Percentiles rank a stretch among this genome's conserved stretches.
phyloP scores from a whole-genome alignment of 2,888 invertebrate species.

The Hesperia comma region DNA sequence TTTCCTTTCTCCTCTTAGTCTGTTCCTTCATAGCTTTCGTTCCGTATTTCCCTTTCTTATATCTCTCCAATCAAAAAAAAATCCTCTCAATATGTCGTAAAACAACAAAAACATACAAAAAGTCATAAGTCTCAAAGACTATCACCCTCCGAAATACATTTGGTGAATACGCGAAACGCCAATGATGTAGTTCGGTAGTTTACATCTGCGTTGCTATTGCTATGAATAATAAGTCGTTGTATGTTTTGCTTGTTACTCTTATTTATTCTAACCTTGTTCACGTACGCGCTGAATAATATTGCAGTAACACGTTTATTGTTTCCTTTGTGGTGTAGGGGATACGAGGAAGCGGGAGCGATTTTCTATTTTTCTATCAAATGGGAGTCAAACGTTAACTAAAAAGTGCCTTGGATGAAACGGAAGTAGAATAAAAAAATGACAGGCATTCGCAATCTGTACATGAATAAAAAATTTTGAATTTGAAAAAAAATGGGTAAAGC shows the following conservation, averaged over 20 bases:
- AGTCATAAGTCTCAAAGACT: background rate
- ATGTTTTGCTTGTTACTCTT: slow-evolving; percentile 29
- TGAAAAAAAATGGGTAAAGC: too few species aligned
- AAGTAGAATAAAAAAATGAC: too few species aligned
- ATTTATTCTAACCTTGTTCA: slow-evolving; percentile 41
- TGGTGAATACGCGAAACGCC: background rate
- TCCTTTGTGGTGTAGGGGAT: slow-evolving; percentile 22
- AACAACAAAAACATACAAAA: background rate
- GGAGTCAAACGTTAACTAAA: too few species aligned
- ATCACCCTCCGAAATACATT: slow-evolving; percentile 1
- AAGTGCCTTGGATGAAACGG: too few species aligned
- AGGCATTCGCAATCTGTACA: too few species aligned
- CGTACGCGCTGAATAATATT: slow-evolving; percentile 44
- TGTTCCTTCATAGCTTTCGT: too few species aligned
- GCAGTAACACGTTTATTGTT: slow-evolving; percentile 43
- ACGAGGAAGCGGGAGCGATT: slow-evolving; percentile 34
- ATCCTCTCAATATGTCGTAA: background rate
- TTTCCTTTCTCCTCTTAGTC: too few species aligned
- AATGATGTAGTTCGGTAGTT: slow-evolving; percentile 10
- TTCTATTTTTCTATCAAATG: background rate
- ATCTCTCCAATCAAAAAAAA: background rate
- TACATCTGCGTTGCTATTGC: background rate
- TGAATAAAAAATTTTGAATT: too few species aligned
- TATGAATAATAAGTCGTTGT: slow-evolving; percentile 38
- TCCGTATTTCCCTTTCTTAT: too few species aligned